A percentile compares a stretch with the other conserved stretches of the same genome.
Evolutionary conservation across 2,113 vertebrate species (phyloP).

Genomic region (Pygathrix nemaeus): DNA sequence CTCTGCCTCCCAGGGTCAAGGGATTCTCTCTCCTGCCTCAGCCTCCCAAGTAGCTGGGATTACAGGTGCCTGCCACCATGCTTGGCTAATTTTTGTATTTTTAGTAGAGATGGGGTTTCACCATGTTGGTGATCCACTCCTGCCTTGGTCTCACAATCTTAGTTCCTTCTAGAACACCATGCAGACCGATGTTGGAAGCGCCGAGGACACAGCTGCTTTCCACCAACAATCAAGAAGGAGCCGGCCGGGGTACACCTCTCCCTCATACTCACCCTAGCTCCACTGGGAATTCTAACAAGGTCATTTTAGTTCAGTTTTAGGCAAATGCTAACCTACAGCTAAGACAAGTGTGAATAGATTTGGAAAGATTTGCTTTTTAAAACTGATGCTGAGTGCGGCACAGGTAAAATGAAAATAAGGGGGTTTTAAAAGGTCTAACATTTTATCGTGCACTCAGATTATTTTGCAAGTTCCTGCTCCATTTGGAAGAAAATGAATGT

Average conservation of each 20-base stretch:
- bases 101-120: no score
- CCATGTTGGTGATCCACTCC: no score
- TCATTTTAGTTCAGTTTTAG: fast-evolving
- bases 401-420: not conserved
- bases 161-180: not conserved
- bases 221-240: fast-evolving
- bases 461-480: not conserved
- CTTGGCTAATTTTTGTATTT: no score
- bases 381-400: not conserved
- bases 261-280: fast-evolving
- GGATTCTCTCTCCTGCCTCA: no score
- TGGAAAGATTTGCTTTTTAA: not conserved
- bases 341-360: not conserved
- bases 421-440: not conserved
- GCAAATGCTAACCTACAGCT: not conserved
- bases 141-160: not conserved
- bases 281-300: fast-evolving
- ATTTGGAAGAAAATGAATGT: not conserved
- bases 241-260: fast-evolving
- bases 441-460: not conserved
- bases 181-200: fast-evolving
- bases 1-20: no score
- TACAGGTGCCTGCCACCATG: no score
- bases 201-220: fast-evolving
- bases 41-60: no score